A percentile compares a stretch with the other conserved stretches of the same genome.
Conservation (phyloP, 2,888 invertebrate species). For the Caenorhabditis sp. region DNA sequence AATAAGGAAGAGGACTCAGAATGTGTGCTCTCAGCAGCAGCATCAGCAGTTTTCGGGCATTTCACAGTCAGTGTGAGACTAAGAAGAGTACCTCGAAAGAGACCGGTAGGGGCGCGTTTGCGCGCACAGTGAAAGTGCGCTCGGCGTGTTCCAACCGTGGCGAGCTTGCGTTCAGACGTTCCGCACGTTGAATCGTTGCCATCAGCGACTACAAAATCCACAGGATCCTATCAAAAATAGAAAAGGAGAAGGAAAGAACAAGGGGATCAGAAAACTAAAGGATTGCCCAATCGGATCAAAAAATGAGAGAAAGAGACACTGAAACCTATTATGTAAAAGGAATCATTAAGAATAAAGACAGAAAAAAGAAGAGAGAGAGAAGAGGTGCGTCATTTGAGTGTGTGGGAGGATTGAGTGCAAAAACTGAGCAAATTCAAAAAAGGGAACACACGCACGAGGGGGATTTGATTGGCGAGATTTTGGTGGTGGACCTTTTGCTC, state of each 20-base stretch:
- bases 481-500: too few species aligned
- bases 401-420: too few species aligned
- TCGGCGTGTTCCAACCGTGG: constrained; percentile 68
- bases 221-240: too few species aligned
- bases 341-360: too few species aligned
- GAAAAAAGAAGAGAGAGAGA: constrained; percentile 5
- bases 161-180: constrained; percentile 63
- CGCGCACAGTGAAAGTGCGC: constrained; percentile 69
- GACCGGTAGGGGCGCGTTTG: constrained; percentile 65
- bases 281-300: background rate
- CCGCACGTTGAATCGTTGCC: constrained; percentile 64
- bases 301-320: constrained; percentile 21
- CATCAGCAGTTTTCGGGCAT: constrained; percentile 7
- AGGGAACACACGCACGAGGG: too few species aligned
- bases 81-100: constrained; percentile 63
- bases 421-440: constrained; percentile 6
- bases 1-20: background rate
- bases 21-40: background rate
- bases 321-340: too few species aligned
- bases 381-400: background rate
- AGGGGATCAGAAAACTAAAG: background rate
- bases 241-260: background rate
- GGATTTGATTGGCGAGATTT: too few species aligned
- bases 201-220: constrained; percentile 66
- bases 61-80: background rate